Evolutionary conservation across 1,140 invertebrate species (phyloP).

Genomic region (Diabrotica undecimpunctata): DNA sequence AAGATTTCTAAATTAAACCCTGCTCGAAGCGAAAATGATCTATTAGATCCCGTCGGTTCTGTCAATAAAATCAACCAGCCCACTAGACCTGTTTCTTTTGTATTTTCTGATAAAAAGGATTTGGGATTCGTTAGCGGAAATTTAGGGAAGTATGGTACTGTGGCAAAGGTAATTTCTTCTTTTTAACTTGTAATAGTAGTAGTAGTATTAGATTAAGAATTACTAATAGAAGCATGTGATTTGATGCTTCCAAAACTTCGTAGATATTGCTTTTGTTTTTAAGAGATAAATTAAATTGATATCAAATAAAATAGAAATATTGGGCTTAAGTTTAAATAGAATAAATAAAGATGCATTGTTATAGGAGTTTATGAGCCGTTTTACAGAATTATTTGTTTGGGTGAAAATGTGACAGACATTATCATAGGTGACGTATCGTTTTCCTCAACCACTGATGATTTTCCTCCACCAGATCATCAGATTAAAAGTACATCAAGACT

Average conservation of each 20-base stretch:
- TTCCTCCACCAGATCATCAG: no score
- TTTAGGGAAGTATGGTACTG: constrained; percentile 17
- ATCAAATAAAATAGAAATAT: no score
- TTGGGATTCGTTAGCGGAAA: constrained; percentile 17
- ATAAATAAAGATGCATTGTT: no score
- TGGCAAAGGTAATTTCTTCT: constrained; percentile 9
- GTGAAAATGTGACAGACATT: no score
- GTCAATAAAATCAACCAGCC: constrained; percentile 5
- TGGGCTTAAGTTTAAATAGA: no score
- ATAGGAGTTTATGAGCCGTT: no score
- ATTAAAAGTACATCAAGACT: no score
- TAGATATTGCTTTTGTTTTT: neutral
- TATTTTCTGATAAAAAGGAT: constrained; percentile 19
- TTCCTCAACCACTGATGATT: no score
- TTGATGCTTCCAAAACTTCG: neutral
- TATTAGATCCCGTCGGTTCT: constrained; percentile 8
- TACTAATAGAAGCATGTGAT: neutral
- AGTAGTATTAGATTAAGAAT: constrained; percentile 1
- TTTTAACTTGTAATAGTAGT: neutral
- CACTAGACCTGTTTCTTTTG: constrained; percentile 21
- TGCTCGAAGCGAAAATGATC: constrained; percentile 28
- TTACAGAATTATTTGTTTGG: no score
- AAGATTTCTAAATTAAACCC: constrained; percentile 30
- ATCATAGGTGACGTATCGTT: no score
- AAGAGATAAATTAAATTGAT: neutral